Evolutionary conservation across 2,113 vertebrate genomes (phyloP).

Genomic region (Arvicanthis niloticus): DNA sequence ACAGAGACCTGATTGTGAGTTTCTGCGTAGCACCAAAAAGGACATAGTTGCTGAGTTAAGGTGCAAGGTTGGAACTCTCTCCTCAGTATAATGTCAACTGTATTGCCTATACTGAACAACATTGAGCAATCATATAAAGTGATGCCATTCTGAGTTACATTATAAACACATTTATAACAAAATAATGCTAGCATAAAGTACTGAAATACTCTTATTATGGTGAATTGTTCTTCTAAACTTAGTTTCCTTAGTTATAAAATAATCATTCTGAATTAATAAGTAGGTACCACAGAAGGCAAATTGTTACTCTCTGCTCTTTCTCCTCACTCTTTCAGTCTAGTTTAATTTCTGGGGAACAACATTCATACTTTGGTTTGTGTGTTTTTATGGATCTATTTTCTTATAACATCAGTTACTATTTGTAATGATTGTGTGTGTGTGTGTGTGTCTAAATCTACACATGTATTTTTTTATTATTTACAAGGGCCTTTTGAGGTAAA

Average conservation of each 20-base stretch:
- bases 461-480: conserved; percentile 1
- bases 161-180: conserved; percentile 19
- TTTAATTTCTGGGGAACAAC: conserved; percentile 20
- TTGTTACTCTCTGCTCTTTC: conserved; percentile 1
- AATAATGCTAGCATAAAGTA: not conserved
- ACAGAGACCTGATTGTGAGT: not conserved
- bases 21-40: not conserved
- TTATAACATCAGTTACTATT: conserved; percentile 3
- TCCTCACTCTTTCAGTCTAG: not conserved
- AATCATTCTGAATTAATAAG: conserved; percentile 37
- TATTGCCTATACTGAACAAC: not conserved
- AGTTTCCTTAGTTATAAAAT: conserved; percentile 34
- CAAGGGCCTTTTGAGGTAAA: not conserved
- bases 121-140: not conserved
- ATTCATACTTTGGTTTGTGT: not conserved
- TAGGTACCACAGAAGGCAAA: not conserved
- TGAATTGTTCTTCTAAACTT: conserved; percentile 2
- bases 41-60: not conserved
- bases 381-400: conserved; percentile 36
- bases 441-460: not conserved
- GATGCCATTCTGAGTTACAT: not conserved
- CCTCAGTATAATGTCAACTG: not conserved
- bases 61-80: not conserved
- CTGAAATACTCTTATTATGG: not conserved
- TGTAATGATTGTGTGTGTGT: not conserved